Percentiles rank a stretch among this genome's conserved stretches.
phyloP scores from a whole-genome alignment of 1,140 invertebrate species.

The Procambarus clarkii region DNA sequence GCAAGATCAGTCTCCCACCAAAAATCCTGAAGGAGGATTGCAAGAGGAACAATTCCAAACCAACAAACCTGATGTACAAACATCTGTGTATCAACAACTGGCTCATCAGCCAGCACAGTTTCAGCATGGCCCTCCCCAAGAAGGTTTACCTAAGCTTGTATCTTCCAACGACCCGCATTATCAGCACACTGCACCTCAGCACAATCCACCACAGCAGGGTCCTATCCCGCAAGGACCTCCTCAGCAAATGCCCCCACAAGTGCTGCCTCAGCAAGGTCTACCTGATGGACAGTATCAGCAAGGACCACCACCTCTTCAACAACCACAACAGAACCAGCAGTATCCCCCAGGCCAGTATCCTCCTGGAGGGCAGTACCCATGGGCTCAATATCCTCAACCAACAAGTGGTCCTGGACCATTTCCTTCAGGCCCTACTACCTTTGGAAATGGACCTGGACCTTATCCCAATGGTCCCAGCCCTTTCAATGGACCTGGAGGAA shows the following conservation, averaged over 20 bases:
- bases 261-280: neutral
- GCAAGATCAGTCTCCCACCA: conserved; percentile 30
- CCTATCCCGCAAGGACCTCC: conserved; percentile 10
- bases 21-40: conserved; percentile 35
- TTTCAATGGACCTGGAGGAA: conserved; percentile 45
- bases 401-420: conserved; percentile 38
- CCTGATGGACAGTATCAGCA: conserved; percentile 45
- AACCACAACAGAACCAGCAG: conserved; percentile 53
- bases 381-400: conserved; percentile 63
- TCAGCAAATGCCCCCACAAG: conserved; percentile 28
- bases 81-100: conserved; percentile 1
- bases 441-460: conserved; percentile 44
- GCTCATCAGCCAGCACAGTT: conserved; percentile 4
- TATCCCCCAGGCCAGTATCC: conserved; percentile 37
- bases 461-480: conserved; percentile 37
- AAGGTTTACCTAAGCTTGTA: neutral
- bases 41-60: conserved; percentile 34
- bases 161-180: neutral
- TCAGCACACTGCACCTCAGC: neutral
- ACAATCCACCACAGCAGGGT: conserved; percentile 11
- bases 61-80: conserved; percentile 14
- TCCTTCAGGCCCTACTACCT: conserved; percentile 32
- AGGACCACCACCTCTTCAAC: conserved; percentile 53
- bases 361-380: conserved; percentile 56
- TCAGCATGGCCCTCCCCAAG: conserved; percentile 43